phyloP scores from a whole-genome alignment of 2,888 invertebrate species.

The Chromoteleia sp. region DNA sequence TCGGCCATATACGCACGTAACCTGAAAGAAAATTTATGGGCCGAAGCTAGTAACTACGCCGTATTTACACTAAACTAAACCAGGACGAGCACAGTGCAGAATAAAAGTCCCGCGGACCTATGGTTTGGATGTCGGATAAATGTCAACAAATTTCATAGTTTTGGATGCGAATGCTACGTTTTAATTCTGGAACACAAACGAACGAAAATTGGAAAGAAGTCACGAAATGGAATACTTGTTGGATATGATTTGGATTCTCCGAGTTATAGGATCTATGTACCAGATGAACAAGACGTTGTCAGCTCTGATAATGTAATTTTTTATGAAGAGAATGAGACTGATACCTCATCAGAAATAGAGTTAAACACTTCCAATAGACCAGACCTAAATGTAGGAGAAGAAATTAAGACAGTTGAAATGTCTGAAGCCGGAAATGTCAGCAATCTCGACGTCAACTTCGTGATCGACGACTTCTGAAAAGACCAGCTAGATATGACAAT shows the following conservation, averaged over 20 bases:
- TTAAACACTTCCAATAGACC: too few species aligned
- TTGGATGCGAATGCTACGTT: constrained; percentile 63
- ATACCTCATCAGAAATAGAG: too few species aligned
- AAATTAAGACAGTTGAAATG: neutral
- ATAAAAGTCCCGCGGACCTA: neutral
- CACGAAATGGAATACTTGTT: constrained; percentile 5
- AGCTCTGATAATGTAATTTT: constrained; percentile 11
- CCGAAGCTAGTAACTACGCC: neutral
- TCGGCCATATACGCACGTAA: neutral
- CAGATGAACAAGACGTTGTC: neutral
- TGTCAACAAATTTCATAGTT: constrained; percentile 68
- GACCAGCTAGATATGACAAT: constrained; percentile 2
- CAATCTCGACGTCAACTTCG: constrained; percentile 1
- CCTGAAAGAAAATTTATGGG: constrained; percentile 14
- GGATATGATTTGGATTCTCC: constrained; percentile 1
- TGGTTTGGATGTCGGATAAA: constrained; percentile 50
- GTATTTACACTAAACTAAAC: neutral
- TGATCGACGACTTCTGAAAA: neutral
- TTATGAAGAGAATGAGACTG: neutral
- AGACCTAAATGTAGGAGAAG: neutral
- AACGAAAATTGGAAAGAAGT: neutral
- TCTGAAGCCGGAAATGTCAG: neutral
- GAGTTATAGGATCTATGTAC: neutral
- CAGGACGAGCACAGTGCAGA: neutral
- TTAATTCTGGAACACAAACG: constrained; percentile 3